Conservation (phyloP, 2,888 invertebrate genomes). For the Dione vanillae region DNA sequence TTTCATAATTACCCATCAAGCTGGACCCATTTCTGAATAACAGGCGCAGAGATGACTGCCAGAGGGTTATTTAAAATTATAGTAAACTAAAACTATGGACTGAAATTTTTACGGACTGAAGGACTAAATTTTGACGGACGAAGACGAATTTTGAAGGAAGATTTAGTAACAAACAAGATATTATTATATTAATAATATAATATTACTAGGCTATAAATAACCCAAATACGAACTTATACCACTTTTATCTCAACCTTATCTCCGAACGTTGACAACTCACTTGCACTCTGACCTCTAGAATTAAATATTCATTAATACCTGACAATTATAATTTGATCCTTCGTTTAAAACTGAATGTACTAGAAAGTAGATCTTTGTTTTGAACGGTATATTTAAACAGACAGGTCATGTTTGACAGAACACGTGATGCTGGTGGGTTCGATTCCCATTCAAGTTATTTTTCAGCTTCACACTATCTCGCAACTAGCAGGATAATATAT, state of each 20-base stretch:
- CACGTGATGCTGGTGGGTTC: neutral
- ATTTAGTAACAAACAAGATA: too few relatives aligned
- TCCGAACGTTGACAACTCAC: conserved; percentile 63
- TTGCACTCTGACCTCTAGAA: conserved; percentile 64
- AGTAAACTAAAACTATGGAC: too few relatives aligned
- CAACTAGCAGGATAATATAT: too few relatives aligned
- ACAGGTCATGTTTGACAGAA: neutral
- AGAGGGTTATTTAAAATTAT: too few relatives aligned
- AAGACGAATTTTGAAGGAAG: too few relatives aligned
- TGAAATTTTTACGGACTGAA: too few relatives aligned
- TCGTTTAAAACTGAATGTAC: conserved; percentile 21
- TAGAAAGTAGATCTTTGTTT: neutral
- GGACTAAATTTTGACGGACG: too few relatives aligned
- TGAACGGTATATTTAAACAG: neutral
- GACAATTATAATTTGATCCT: conserved; percentile 54
- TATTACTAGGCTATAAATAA: conserved; percentile 20
- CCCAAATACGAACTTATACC: conserved; percentile 50
- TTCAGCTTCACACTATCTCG: too few relatives aligned
- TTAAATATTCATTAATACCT: conserved; percentile 59
- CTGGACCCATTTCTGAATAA: too few relatives aligned
- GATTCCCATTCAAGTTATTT: neutral
- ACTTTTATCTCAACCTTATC: conserved; percentile 57
- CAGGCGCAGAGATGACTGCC: too few relatives aligned
- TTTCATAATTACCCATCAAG: too few relatives aligned
- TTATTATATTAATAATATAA: too few relatives aligned